Conservation (phyloP, 1,140 invertebrate genomes). For the Cherax quadricarinatus region DNA sequence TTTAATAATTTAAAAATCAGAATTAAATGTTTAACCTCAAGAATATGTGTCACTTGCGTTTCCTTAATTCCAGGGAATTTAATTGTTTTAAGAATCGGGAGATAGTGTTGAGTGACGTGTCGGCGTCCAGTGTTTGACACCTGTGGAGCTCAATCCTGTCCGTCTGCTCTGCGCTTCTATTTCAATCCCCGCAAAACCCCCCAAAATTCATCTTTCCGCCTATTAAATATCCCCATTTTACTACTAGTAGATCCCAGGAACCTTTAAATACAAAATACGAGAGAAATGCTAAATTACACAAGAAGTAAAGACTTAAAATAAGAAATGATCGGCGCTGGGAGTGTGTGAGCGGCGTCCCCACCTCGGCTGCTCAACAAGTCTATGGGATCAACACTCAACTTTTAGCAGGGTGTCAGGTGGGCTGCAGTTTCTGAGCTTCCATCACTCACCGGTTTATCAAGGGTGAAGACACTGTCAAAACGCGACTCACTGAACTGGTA, state of each 20-base stretch:
- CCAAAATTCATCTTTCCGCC: neutral
- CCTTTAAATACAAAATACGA: neutral
- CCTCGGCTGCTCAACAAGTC: neutral
- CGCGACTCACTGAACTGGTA: slow-evolving; percentile 23
- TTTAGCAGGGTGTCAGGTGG: neutral
- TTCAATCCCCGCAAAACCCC: slow-evolving; percentile 14
- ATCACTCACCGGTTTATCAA: slow-evolving; percentile 23
- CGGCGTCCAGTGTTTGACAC: neutral
- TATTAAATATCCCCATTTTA: neutral
- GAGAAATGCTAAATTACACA: neutral
- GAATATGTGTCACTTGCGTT: neutral
- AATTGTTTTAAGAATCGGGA: neutral
- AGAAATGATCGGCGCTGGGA: slow-evolving; percentile 20
- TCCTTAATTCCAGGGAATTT: neutral
- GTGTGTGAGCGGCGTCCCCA: slow-evolving; percentile 4
- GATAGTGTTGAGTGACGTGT: neutral
- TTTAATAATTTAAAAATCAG: too few relatives aligned
- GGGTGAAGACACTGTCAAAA: neutral
- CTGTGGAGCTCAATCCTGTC: neutral
- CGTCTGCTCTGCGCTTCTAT: neutral
- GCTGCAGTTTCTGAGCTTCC: slow-evolving; percentile 27
- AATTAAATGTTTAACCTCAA: too few relatives aligned
- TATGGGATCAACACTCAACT: slow-evolving; percentile 54
- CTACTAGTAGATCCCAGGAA: neutral
- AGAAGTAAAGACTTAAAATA: slow-evolving; percentile 2